A percentile compares a stretch with the other conserved stretches of the same genome.
Evolutionary conservation across 2,888 invertebrate genomes (phyloP).

Genomic region (Conistra vaccinii): DNA sequence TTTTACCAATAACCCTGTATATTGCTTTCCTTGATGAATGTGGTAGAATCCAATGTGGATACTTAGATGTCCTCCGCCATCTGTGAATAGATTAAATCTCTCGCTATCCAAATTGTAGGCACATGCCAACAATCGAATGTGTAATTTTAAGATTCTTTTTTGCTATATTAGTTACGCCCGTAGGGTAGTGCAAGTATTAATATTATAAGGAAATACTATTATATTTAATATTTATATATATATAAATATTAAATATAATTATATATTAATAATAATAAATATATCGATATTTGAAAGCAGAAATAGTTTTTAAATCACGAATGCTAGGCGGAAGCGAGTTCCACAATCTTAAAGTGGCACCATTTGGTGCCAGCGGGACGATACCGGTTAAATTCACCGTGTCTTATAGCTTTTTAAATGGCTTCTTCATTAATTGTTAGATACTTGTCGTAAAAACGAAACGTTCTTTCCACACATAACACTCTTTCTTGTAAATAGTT

Average conservation of each 20-base stretch:
- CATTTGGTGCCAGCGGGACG: no score
- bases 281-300: no score
- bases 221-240: no score
- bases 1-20: no score
- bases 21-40: neutral
- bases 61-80: neutral
- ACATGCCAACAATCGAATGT: constrained; percentile 1
- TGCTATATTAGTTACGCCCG: constrained; percentile 43
- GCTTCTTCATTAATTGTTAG: constrained; percentile 20
- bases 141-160: constrained; percentile 21
- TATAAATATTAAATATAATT: no score
- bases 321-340: no score
- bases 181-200: no score
- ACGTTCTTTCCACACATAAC: constrained; percentile 10
- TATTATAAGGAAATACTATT: no score
- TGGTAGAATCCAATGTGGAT: neutral
- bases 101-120: neutral
- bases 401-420: constrained; percentile 51
- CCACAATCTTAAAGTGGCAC: no score
- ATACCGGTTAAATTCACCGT: constrained; percentile 38
- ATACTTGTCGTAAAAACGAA: no score
- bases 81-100: neutral
- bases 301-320: no score
- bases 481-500: constrained; percentile 22
- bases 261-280: no score